phyloP scores from a whole-genome alignment of 2,113 vertebrate species.

The Naja naja region DNA sequence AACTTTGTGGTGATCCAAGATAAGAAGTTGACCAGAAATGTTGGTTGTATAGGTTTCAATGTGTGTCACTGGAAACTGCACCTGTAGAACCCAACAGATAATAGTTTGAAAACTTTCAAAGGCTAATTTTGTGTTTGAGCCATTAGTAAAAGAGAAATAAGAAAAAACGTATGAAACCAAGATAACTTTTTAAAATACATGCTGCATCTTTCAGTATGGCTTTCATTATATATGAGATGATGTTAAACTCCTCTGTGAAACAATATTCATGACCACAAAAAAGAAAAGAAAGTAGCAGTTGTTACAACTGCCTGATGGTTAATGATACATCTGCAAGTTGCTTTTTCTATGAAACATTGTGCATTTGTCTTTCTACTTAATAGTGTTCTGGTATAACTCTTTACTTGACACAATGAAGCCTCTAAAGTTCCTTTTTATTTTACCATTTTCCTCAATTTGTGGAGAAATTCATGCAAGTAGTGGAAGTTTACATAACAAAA shows the following conservation, averaged over 20 bases:
- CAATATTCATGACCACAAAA: conserved; percentile 71
- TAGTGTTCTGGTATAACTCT: conserved; percentile 25
- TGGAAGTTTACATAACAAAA: background rate
- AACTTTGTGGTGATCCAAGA: conserved; percentile 18
- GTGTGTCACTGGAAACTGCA: conserved; percentile 61
- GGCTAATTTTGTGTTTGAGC: conserved; percentile 77
- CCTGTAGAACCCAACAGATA: conserved; percentile 65
- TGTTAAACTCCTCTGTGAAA: conserved; percentile 69
- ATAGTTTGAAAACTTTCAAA: conserved; percentile 73
- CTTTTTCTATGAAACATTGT: conserved; percentile 60
- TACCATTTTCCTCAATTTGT: background rate
- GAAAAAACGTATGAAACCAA: conserved; percentile 81
- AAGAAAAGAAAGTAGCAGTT: conserved; percentile 80
- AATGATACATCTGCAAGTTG: conserved; percentile 55
- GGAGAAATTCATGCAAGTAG: background rate
- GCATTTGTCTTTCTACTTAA: conserved; percentile 48
- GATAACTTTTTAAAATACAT: conserved; percentile 73
- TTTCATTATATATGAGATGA: conserved; percentile 68
- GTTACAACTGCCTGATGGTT: conserved; percentile 62
- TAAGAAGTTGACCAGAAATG: conserved; percentile 36
- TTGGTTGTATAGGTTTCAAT: conserved; percentile 50
- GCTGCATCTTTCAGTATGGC: conserved; percentile 68
- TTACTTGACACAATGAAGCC: background rate
- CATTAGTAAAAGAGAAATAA: conserved; percentile 78
- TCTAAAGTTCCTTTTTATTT: background rate